Base-by-base conservation (phyloP, 2,888 invertebrate genomes). In the Sycophila texana region DNA sequence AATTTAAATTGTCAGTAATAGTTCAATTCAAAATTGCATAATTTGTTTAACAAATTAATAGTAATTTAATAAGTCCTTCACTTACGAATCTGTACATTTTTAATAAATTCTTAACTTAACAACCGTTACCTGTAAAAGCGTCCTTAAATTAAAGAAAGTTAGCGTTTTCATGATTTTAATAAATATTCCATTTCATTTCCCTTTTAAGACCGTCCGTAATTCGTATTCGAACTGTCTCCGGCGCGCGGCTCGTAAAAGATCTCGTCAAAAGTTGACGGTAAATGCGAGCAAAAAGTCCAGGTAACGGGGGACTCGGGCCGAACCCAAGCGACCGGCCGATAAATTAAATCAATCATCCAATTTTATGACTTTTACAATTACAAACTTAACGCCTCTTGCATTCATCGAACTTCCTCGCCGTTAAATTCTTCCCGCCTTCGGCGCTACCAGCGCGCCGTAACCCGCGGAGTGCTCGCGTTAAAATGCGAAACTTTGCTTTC, bases 401-500 rank as follows among this genome's bases (percentile, higher is more conserved):
- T 60, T 72, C 18, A 65, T 65, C 26, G 39, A 66, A 77, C 57
- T 67, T 72, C 61, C 20, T 39, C 72, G 39, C 49, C 61, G 61
- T 73, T 78, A 68, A 68, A 61, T 60, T 71, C 39, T 3, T 53
- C 18, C 13, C 51, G 68, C 53, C n/a, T 30, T 26, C 20, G 26
- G 49, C 16, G 26, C 26, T 26, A 26, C 26, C 26, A 26, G 13
- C 39, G 18, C n/a, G 63, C 39, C 47, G 47, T 47, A 39, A 18
- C 12, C 63, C 63, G 30, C 39, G 30, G 58, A 58, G 60, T 65
- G n/a, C 26, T 18, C 16, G 57, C 73, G 53, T 67, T 77, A 73
- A 77, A 72, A 77, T 61, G 67, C 47, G 47, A 73, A 77, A 77
- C 73, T 77, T 77, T 73, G 66, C 73, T 77, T 73, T 67, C 49